Base-by-base conservation (phyloP, 2,797 vertebrate species). In the Saxicola maurus region DNA sequence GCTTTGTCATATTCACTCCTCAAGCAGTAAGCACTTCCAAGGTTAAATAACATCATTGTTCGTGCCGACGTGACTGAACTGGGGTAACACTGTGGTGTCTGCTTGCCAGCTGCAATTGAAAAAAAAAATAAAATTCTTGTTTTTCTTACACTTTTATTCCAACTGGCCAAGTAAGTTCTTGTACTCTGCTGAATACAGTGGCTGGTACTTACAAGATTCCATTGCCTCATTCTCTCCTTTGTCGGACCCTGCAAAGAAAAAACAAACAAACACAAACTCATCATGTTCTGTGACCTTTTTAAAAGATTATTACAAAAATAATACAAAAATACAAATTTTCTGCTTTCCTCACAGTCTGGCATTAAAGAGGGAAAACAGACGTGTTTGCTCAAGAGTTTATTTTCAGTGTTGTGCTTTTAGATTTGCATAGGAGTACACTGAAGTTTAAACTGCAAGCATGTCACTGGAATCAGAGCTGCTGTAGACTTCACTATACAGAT, bases 1-100 rank as follows among this genome's bases (percentile, higher is more conserved):
- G 99, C 99, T 96, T 99, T 99, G 90, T 99, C 99, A 10, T 99
- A 99, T 92, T 99, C 99, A 51, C 99, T 99, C 91, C 99, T 97
- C 94, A 99, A 94, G 79, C 99, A 99, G 96, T 99, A 99, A 23
- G 99, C 99, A 13, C 99, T 99, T 81, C 99, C 99, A 10, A 99
- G 97, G 95, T 99, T 99, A 94, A 99, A 99, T 5, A 99, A 97
- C 99, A 99, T 99, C 98, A 98, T 99, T 24, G 99, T 98, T 67
- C 99, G 97, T 19, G 99, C 99, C 27, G 98, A 98, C 11, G 95
- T 98, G 95, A 99, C 98, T 0, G 98, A 99, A 93, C 98, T 99
- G 89, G 99, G 99, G 94, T 99, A 99, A 92, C 98, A 99, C 85
- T 98, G 97, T 5, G 98, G 99, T 2, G 98, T 98, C 91, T 98